Evolutionary conservation across 2,113 vertebrate species (phyloP).

Genomic region (Vulpes ferrilata): DNA sequence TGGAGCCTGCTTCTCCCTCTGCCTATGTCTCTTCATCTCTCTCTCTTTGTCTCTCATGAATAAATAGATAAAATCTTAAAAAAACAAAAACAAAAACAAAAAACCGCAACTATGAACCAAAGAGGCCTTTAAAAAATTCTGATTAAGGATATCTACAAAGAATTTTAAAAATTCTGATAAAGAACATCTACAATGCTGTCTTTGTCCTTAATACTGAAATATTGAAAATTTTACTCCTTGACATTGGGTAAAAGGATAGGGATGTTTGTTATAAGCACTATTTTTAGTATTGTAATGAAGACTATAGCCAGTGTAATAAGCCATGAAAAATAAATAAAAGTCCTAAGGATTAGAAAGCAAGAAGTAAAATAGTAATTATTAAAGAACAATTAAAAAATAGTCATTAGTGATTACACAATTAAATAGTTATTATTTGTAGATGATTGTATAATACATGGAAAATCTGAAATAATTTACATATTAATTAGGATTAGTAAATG

Average conservation of each 20-base stretch:
- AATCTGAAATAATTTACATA: not conserved
- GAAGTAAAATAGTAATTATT: constrained; percentile 20
- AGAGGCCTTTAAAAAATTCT: no score
- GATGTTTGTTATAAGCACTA: not conserved
- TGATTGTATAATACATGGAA: not conserved
- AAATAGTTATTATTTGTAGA: constrained; percentile 19
- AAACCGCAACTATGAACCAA: no score
- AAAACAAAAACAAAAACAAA: no score
- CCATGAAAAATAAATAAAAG: constrained; percentile 5
- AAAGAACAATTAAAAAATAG: no score
- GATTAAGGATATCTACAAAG: not conserved
- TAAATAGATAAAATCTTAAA: no score
- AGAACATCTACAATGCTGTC: not conserved
- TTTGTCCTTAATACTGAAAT: not conserved
- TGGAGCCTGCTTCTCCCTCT: no score
- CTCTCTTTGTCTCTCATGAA: no score
- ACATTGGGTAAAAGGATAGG: not conserved
- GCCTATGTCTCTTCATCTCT: no score
- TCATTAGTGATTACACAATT: not conserved
- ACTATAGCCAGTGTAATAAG: not conserved
- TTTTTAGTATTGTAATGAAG: not conserved
- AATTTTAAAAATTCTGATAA: constrained; percentile 43
- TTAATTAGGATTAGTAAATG: not conserved
- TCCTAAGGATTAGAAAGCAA: not conserved
- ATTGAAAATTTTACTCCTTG: not conserved